Base-by-base conservation (phyloP, 1,140 invertebrate genomes). In the Nephila pilipes region DNA sequence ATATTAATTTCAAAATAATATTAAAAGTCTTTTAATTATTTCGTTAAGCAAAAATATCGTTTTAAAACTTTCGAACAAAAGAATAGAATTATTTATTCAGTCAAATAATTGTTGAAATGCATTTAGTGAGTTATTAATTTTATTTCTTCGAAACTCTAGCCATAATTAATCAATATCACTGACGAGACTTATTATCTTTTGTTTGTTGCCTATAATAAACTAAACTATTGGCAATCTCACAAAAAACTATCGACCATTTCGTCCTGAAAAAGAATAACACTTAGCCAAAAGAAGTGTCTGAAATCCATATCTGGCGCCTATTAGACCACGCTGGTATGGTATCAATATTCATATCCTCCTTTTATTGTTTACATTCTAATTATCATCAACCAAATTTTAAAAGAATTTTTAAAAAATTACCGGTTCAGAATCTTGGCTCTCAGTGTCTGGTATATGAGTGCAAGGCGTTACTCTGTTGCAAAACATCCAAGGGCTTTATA, bases 381-480 rank as follows among this genome's bases (percentile, higher is more conserved):
- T 1, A 60, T 60, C 16, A 60, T 20, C 16, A 60, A 60, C 6
- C 63, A 69, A 10, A 46, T 46, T 25, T 29, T 25, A 25, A 16
- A 4, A 8, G 29, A 75, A 69, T n/a, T 22, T 16, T n/a, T 0
- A 75, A 10, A 25, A 32, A 75, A 75, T 81, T 81, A 81, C 79
- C 79, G 79, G 10, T 46, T 54, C 79, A 25, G 25, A 46, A 81
- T 81, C 79, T 38, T 18, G 54, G 36, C 55, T 57, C 25, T 87
- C 85, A 18, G 46, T 57, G 18, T 87, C 10, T 12, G 12, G 58
- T 54, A 18, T 32, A 25, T 58, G 20, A 22, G 29, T 57, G 2
- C 85, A 87, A 22, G 85, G 85, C 5, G 85, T 46, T 12, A 87
- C 60, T 87, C 25, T 63, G 25, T 69, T 87, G 32, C 85, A 87